A percentile compares a stretch with the other conserved stretches of the same genome.
Conservation (phyloP, 1,140 invertebrate genomes). For the Parasteatoda tepidariorum region DNA sequence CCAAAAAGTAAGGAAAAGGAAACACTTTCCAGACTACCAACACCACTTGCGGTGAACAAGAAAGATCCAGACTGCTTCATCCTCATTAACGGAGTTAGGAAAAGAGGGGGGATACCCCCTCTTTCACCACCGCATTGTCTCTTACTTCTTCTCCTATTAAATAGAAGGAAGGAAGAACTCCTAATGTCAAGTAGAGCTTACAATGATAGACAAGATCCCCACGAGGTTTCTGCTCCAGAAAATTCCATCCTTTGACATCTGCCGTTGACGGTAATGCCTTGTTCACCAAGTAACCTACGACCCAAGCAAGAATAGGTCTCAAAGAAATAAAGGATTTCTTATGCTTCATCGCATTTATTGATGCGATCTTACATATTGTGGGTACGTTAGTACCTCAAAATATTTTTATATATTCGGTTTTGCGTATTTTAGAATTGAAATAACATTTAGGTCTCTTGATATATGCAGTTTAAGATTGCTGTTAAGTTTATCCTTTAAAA, state of each 20-base stretch:
- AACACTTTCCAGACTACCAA: too few species aligned
- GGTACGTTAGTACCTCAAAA: too few species aligned
- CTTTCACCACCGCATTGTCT: constrained; percentile 28
- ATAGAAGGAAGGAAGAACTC: constrained; percentile 6
- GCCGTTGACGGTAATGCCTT: constrained; percentile 52
- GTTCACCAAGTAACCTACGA: constrained; percentile 29
- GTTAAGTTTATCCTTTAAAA: too few species aligned
- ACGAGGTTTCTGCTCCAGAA: constrained; percentile 38
- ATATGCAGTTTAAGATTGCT: too few species aligned
- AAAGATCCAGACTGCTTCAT: not conserved
- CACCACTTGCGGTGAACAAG: not conserved
- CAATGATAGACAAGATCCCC: constrained; percentile 48
- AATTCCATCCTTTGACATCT: constrained; percentile 47
- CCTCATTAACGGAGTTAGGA: constrained; percentile 9
- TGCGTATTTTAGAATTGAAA: too few species aligned
- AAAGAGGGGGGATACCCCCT: not conserved
- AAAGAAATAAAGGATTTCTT: not conserved
- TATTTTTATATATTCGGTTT: too few species aligned
- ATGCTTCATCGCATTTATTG: not conserved
- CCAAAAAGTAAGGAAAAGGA: too few species aligned
- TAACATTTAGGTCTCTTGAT: too few species aligned
- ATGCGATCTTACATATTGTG: not conserved
- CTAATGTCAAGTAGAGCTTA: constrained; percentile 38
- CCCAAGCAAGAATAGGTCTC: not conserved
- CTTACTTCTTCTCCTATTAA: not conserved